Base-by-base conservation (phyloP, 2,888 invertebrate genomes). In the Epinotia nisella region DNA sequence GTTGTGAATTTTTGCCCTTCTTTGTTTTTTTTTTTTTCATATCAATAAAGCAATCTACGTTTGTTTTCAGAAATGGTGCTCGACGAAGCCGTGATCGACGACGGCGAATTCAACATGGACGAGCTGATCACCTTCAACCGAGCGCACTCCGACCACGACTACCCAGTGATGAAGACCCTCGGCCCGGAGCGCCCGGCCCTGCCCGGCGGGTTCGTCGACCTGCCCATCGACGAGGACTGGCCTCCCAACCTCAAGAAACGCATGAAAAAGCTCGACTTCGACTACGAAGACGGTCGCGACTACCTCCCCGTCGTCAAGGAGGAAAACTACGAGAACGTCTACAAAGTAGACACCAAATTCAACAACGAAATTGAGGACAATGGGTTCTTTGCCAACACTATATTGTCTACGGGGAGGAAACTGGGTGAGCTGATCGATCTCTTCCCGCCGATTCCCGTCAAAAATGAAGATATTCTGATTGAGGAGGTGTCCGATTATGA, bases 41-140 rank as follows among this genome's bases (percentile, higher is more conserved):
- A n/a, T n/a, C 35, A 9, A 9, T 35, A 35, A 35, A 35, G 1
- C 1, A 35, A 35, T 35, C 7, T 9, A 9, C 29, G 9, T 60
- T 67, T 76, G 19, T 41, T 81, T 80, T 41, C 85, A 93, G 93
- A 92, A 86, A 89, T 91, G 83, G 81, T 80, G 76, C 83, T 92
- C 65, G 93, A 93, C 74, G 93, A 94, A 77, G 90, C 91, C 3
- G 93, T 94, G 5, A 94, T 94, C 79, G 95, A 95, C 77, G 95
- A 95, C 77, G 95, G 95, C 24, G 93, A 93, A 74, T 91, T 95
- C 86, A 95, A 94, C 80, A 94, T 95, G 94, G 95, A 95, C 70
- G 95, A 95, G 80, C 91, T 95, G 83, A 89, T 95, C 79, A 91
- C 95, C 11, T 95, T 95, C 89, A 90, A 88, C 81, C 90, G 92